These are phyloP conservation scores for Hemicordylus capensis DNA, from an alignment of 2,113 vertebrate genomes.

Conservation along the genomic window DNA sequence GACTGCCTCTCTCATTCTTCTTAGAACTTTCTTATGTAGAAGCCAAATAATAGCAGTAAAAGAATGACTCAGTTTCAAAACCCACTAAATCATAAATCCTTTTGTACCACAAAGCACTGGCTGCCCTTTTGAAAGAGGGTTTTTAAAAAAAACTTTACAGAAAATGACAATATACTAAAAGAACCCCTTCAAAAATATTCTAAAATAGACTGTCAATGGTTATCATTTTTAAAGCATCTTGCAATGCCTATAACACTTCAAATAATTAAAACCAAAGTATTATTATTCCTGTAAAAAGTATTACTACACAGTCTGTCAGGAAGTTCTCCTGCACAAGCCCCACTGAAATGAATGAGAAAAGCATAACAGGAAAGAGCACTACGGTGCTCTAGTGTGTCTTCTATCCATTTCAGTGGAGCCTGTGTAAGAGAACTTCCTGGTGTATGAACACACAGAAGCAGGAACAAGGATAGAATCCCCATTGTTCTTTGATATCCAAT, in stretches of 20 bases:
- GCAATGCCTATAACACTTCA: neutral
- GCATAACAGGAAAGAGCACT: neutral
- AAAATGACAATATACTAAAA: neutral
- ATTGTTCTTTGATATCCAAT: neutral
- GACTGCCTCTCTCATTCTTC: slow-evolving; percentile 21
- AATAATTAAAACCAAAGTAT: neutral
- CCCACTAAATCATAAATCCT: slow-evolving; percentile 31
- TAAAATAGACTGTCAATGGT: neutral
- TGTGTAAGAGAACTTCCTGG: neutral
- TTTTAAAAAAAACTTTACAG: neutral
- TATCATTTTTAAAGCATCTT: slow-evolving; percentile 10
- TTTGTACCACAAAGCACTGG: neutral
- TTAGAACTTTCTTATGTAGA: slow-evolving; percentile 35
- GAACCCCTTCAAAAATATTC: slow-evolving; percentile 1
- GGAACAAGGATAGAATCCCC: no score
- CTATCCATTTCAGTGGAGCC: neutral
- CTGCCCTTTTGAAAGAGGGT: neutral
- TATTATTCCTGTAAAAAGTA: no score
- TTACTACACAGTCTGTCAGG: neutral
- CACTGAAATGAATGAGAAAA: neutral
- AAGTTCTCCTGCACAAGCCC: neutral
- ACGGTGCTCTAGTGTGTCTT: neutral
- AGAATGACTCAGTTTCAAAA: slow-evolving; percentile 30
- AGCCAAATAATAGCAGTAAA: slow-evolving; percentile 42
- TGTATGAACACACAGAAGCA: neutral